phyloP scores from a whole-genome alignment of 2,113 vertebrate genomes.

The Theristicus caerulescens region DNA sequence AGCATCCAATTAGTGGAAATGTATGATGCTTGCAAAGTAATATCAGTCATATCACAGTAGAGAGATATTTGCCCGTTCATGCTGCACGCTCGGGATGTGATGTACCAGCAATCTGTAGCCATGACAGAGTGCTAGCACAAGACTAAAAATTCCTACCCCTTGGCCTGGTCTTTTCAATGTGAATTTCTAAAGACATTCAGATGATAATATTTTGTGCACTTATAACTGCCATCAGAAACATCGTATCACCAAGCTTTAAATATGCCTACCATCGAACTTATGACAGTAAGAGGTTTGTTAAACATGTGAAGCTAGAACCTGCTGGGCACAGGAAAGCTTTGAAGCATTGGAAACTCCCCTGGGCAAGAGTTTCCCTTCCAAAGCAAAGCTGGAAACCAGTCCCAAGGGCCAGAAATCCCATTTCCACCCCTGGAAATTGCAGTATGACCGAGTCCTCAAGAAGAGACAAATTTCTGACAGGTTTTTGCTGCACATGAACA shows the following conservation, averaged over 20 bases:
- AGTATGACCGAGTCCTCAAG: neutral
- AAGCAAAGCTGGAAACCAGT: neutral
- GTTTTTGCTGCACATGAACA: neutral
- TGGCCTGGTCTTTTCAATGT: neutral
- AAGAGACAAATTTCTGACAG: neutral
- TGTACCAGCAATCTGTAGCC: neutral
- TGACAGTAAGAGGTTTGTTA: neutral
- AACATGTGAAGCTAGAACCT: neutral
- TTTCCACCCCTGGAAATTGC: neutral
- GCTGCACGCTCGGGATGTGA: neutral
- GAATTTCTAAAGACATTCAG: neutral
- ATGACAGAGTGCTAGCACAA: neutral
- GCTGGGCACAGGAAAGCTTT: neutral
- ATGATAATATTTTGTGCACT: neutral
- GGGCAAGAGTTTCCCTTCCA: neutral
- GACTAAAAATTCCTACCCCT: neutral
- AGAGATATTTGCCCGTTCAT: neutral
- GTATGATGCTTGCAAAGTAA: neutral
- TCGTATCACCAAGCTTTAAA: neutral
- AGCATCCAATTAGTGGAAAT: slow-evolving; percentile 22
- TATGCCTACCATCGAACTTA: neutral
- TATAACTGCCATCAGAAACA: neutral
- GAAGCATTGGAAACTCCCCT: neutral
- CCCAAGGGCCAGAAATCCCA: neutral
- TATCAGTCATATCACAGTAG: neutral